phyloP scores from a whole-genome alignment of 2,888 invertebrate species.

The Lasioglossum malachurum region DNA sequence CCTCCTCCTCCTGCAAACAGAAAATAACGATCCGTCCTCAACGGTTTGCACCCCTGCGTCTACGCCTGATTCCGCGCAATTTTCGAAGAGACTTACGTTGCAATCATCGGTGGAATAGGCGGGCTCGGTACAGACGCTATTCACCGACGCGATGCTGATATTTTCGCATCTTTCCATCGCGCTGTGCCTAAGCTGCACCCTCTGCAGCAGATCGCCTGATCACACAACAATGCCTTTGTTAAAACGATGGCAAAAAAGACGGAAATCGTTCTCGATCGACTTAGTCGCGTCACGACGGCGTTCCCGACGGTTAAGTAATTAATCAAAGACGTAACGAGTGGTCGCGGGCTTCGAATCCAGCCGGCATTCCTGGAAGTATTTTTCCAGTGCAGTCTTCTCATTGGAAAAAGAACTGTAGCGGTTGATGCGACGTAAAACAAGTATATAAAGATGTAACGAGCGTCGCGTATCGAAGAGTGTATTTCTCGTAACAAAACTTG shows the following conservation, averaged over 20 bases:
- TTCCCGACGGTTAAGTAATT: background rate
- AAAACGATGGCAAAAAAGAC: background rate
- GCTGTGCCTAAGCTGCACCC: slow-evolving; percentile 91
- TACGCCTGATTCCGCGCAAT: background rate
- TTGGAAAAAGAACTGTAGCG: no score
- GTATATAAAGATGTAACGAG: background rate
- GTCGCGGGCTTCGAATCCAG: no score
- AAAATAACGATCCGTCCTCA: slow-evolving; percentile 1
- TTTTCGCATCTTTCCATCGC: slow-evolving; percentile 94
- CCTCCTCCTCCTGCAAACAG: slow-evolving; percentile 91
- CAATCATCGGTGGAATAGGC: slow-evolving; percentile 93
- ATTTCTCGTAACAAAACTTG: background rate
- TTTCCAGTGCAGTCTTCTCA: no score
- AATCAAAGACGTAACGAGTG: background rate
- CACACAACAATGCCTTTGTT: background rate
- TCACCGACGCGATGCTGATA: slow-evolving; percentile 93
- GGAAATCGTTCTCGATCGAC: background rate
- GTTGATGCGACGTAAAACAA: no score
- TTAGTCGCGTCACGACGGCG: background rate
- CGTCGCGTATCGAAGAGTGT: background rate
- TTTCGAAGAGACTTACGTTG: slow-evolving; percentile 88
- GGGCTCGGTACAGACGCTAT: slow-evolving; percentile 93
- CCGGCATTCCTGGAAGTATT: no score
- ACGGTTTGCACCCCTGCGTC: background rate
- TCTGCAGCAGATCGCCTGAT: slow-evolving; percentile 90